Conservation (phyloP, 2,797 vertebrate species). For the Xerus rutilus region DNA sequence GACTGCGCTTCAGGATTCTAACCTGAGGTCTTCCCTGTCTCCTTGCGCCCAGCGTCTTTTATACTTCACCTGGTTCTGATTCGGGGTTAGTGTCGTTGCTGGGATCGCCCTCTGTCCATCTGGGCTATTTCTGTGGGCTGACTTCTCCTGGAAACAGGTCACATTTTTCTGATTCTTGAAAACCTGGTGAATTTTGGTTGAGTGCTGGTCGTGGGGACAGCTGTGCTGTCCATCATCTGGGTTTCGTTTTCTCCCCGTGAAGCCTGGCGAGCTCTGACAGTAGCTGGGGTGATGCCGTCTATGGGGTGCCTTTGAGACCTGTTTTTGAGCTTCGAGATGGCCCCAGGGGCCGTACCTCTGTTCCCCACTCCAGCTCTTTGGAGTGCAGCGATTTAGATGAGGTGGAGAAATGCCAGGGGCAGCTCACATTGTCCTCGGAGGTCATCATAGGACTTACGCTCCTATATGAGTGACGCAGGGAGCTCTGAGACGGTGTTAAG, state of each 20-base stretch:
- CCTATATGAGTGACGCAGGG: not conserved
- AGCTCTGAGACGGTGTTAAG: not conserved
- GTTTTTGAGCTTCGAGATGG: not conserved
- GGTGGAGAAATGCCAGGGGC: not conserved
- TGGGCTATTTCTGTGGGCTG: too few relatives aligned
- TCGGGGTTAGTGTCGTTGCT: too few relatives aligned
- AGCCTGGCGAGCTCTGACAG: not conserved
- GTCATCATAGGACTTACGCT: not conserved
- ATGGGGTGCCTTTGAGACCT: not conserved
- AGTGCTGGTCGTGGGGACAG: too few relatives aligned
- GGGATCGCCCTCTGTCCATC: too few relatives aligned
- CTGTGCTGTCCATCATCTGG: not conserved
- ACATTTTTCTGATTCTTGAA: not conserved
- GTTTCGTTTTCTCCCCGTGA: not conserved
- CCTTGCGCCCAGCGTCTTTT: not conserved
- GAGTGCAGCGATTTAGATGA: not conserved
- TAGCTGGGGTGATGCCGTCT: too few relatives aligned
- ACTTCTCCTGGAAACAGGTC: not conserved
- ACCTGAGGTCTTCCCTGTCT: not conserved
- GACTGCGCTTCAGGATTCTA: not conserved
- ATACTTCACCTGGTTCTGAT: not conserved
- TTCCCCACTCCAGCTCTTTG: too few relatives aligned
- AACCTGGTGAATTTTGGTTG: not conserved
- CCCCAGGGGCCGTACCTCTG: rapidly evolving
- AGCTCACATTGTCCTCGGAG: too few relatives aligned